Percentiles rank a stretch among this genome's conserved stretches.
Conservation (phyloP, 2,113 vertebrate species). For the Percopsis transmontana region DNA sequence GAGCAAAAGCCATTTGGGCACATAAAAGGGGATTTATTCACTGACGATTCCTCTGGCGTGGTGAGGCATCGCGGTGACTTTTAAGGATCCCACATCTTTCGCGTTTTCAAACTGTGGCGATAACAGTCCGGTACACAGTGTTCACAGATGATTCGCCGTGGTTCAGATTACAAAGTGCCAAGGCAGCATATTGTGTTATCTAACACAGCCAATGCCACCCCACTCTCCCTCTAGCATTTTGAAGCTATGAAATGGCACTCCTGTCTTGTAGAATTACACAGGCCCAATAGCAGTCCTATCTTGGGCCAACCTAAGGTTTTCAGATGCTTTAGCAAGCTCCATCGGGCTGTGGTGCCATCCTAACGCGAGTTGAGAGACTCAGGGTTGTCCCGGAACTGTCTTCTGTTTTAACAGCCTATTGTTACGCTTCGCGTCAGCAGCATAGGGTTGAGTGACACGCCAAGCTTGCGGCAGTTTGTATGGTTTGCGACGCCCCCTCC, state of each 20-base stretch:
- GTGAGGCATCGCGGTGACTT: not conserved
- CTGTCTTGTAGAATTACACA: not conserved
- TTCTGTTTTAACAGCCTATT: not conserved
- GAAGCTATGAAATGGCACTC: conserved; percentile 30
- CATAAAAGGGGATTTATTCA: not conserved
- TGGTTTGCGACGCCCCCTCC: not conserved
- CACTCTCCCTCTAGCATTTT: conserved; percentile 8
- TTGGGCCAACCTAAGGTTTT: not conserved
- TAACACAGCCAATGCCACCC: conserved; percentile 13
- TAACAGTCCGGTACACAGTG: not conserved
- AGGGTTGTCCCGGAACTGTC: not conserved
- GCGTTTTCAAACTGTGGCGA: not conserved
- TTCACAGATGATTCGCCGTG: conserved; percentile 2
- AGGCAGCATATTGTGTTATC: conserved; percentile 11
- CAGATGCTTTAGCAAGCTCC: not conserved
- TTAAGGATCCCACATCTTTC: conserved; percentile 9
- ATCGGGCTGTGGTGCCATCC: conserved; percentile 24
- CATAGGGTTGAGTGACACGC: conserved; percentile 4
- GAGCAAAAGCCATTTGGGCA: conserved; percentile 10
- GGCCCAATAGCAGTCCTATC: not conserved
- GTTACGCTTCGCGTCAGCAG: not conserved
- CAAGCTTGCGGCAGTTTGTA: not conserved
- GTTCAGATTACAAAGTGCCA: conserved; percentile 11
- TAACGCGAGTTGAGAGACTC: conserved; percentile 11
- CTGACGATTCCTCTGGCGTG: not conserved